Percentiles rank a stretch among this genome's conserved stretches.
These are phyloP conservation scores for Pammene aurita DNA, from an alignment of 2,888 invertebrate genomes.

Conservation along the genomic window DNA sequence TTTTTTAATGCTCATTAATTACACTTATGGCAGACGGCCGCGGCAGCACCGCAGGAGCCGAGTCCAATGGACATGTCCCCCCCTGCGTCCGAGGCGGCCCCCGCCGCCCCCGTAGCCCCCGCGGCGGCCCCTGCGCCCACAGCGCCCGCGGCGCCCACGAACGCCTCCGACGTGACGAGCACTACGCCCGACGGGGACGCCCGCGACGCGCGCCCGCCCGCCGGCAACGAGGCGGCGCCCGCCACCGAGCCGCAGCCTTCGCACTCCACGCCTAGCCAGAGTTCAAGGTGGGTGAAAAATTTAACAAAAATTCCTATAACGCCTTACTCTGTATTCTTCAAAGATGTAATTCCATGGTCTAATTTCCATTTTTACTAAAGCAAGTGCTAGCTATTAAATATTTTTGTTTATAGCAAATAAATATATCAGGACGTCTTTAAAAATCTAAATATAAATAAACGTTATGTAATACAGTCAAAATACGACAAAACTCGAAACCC, in stretches of 20 bases:
- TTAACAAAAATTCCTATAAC: too few relatives aligned
- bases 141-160: conserved; percentile 51
- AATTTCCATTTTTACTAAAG: too few relatives aligned
- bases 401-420: too few relatives aligned
- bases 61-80: conserved; percentile 51
- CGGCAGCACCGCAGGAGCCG: conserved; percentile 28
- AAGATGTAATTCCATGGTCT: too few relatives aligned
- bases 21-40: not conserved
- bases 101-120: not conserved
- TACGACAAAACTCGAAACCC: too few relatives aligned
- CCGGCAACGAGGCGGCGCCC: conserved; percentile 2
- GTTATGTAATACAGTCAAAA: too few relatives aligned
- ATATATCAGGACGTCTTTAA: too few relatives aligned
- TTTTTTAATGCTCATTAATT: too few relatives aligned
- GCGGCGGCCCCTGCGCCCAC: not conserved
- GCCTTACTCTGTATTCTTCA: too few relatives aligned
- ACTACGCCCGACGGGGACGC: conserved; percentile 55
- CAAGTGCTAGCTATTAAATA: too few relatives aligned
- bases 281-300: conserved; percentile 1
- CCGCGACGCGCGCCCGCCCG: not conserved
- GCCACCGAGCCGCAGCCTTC: conserved; percentile 24
- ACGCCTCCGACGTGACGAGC: conserved; percentile 71
- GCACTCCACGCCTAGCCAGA: conserved; percentile 24
- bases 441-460: too few relatives aligned
- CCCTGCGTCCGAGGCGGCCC: not conserved